These are phyloP conservation scores for Eubasilissa splendida DNA, from an alignment of 2,888 invertebrate genomes.

Conservation along the genomic window DNA sequence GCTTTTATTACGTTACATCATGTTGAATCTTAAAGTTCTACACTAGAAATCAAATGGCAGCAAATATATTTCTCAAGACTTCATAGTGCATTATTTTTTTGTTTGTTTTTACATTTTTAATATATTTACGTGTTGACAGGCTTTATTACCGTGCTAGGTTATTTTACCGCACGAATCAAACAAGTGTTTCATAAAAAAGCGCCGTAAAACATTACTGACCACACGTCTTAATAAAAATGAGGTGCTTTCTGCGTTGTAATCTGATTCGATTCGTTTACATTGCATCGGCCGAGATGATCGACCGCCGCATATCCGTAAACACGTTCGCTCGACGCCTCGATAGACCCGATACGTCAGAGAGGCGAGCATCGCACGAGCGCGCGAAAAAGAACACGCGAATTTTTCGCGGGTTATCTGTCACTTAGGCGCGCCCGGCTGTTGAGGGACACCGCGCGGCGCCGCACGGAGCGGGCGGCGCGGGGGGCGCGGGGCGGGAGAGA, in stretches of 20 bases:
- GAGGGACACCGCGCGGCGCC: background rate
- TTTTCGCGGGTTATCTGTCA: conserved; percentile 49
- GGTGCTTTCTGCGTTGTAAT: background rate
- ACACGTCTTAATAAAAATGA: background rate
- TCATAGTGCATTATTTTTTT: too few relatives aligned
- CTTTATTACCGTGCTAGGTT: background rate
- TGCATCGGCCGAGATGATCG: conserved; percentile 6
- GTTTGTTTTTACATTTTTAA: too few relatives aligned
- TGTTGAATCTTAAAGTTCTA: too few relatives aligned
- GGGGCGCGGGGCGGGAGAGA: background rate
- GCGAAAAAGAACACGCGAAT: conserved; percentile 44
- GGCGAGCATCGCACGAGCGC: conserved; percentile 20
- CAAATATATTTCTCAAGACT: too few relatives aligned
- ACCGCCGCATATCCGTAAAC: conserved; percentile 18
- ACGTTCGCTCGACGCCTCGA: conserved; percentile 21
- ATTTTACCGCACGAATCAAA: conserved; percentile 28
- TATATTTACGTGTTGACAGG: background rate
- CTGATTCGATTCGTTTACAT: conserved; percentile 5
- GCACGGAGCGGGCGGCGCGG: background rate
- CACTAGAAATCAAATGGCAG: too few relatives aligned
- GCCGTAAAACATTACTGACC: conserved; percentile 13
- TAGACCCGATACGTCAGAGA: conserved; percentile 21
- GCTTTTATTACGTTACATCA: too few relatives aligned
- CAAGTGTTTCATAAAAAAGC: conserved; percentile 31
- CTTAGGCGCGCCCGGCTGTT: conserved; percentile 38